These are phyloP conservation scores for Cyrtonyx montezumae DNA, from an alignment of 2,113 vertebrate species.

Conservation along the genomic window DNA sequence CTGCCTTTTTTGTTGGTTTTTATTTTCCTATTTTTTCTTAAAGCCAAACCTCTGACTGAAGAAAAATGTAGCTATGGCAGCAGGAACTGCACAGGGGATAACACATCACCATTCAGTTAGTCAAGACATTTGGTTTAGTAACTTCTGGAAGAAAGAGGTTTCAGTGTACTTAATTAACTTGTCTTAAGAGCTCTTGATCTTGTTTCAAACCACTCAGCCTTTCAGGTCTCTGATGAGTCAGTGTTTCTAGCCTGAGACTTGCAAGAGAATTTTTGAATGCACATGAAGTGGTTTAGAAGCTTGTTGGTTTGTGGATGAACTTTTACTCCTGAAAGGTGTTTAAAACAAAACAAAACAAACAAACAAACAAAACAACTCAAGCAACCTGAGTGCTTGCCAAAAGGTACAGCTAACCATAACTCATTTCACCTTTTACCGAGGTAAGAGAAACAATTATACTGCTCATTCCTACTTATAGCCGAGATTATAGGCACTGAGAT, in stretches of 20 bases:
- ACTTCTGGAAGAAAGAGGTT: conserved; percentile 20
- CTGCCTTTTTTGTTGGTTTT: neutral
- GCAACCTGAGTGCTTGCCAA: neutral
- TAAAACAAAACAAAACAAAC: neutral
- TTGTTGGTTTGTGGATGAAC: neutral
- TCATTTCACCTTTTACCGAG: neutral
- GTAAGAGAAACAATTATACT: neutral
- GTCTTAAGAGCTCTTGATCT: conserved; percentile 13
- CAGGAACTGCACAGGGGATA: neutral
- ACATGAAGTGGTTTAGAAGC: neutral
- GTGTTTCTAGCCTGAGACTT: neutral
- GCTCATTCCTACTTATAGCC: neutral
- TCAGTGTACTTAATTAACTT: conserved; percentile 21
- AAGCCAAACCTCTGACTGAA: conserved; percentile 23
- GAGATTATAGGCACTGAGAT: neutral
- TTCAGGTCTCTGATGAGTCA: conserved; percentile 14
- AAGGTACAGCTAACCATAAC: neutral
- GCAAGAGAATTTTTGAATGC: neutral
- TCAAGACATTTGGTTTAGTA: conserved; percentile 10
- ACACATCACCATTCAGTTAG: neutral
- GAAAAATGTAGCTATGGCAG: conserved; percentile 17
- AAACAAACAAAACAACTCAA: neutral
- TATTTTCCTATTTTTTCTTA: neutral
- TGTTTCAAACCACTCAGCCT: conserved; percentile 34
- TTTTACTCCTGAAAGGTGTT: neutral